These are phyloP conservation scores for Tenthredo livida DNA, from an alignment of 2,888 invertebrate genomes.

Conservation along the genomic window DNA sequence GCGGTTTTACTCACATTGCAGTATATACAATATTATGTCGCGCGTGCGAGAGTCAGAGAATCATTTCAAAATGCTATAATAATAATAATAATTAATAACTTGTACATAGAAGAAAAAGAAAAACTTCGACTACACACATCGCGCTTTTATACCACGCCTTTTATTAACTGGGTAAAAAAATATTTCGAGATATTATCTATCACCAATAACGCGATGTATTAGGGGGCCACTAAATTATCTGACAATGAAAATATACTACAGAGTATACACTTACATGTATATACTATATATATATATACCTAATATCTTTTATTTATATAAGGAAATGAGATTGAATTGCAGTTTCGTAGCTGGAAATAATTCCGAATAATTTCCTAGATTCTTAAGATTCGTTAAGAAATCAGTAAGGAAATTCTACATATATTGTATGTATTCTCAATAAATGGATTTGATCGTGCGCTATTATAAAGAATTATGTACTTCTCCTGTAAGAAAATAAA, in stretches of 20 bases:
- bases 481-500: conserved; percentile 2
- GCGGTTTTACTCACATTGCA: neutral
- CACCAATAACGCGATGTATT: neutral
- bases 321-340: neutral
- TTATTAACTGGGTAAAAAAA: conserved; percentile 21
- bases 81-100: neutral
- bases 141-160: neutral
- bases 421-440: neutral
- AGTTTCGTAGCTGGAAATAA: neutral
- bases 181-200: neutral
- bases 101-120: too few relatives aligned
- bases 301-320: neutral
- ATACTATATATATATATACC: neutral
- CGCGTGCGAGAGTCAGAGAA: neutral
- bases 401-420: neutral
- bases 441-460: neutral
- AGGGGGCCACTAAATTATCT: neutral
- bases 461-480: neutral
- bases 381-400: too few relatives aligned
- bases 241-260: neutral
- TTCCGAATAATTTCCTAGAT: neutral
- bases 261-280: neutral
- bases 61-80: neutral
- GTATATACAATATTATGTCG: neutral
- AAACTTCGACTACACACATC: neutral